phyloP scores from a whole-genome alignment of 2,888 invertebrate genomes.

The Philopedon plagiatum region DNA sequence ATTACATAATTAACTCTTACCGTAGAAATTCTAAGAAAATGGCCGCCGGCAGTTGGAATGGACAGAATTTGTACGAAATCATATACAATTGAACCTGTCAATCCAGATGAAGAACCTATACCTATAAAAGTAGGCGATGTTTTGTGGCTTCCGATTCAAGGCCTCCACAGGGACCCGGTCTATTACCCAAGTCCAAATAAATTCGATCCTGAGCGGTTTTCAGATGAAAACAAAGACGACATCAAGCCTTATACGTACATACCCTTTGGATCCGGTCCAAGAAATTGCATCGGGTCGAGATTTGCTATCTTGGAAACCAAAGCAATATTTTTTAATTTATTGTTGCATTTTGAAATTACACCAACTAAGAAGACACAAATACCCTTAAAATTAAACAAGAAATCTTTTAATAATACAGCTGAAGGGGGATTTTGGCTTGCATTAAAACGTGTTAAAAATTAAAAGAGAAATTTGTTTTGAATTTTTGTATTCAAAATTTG shows the following conservation, averaged over 20 bases:
- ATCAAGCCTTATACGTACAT: constrained; percentile 67
- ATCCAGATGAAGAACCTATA: constrained; percentile 29
- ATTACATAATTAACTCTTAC: no score
- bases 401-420: constrained; percentile 27
- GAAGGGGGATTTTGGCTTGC: constrained; percentile 41
- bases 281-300: constrained; percentile 74
- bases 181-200: constrained; percentile 59
- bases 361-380: constrained; percentile 56
- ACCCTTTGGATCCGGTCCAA: constrained; percentile 70
- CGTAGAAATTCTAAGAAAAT: constrained; percentile 56
- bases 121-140: constrained; percentile 56
- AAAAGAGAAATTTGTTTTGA: no score
- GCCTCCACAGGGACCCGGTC: constrained; percentile 59
- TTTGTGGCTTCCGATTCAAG: constrained; percentile 60
- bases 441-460: constrained; percentile 5
- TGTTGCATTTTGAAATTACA: constrained; percentile 57
- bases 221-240: constrained; percentile 71
- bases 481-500: no score
- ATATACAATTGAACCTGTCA: constrained; percentile 63
- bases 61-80: constrained; percentile 71
- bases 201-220: constrained; percentile 65
- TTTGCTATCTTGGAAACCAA: constrained; percentile 60
- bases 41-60: constrained; percentile 55
- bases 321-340: constrained; percentile 54
- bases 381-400: constrained; percentile 54